Conservation (phyloP, 2,888 invertebrate genomes). For the Drosophila demipolita region DNA sequence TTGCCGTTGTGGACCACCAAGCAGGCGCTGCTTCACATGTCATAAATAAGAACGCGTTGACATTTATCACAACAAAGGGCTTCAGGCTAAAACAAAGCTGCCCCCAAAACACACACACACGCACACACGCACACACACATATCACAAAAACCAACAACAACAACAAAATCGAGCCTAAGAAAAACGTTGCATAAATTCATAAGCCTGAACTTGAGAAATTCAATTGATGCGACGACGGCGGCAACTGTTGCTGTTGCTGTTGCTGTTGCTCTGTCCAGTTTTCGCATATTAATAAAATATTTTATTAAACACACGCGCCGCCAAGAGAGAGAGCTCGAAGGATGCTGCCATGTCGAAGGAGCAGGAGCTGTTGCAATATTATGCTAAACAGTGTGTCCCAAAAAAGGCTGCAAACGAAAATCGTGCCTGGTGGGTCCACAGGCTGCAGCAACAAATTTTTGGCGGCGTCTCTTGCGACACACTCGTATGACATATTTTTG, state of each 20-base stretch:
- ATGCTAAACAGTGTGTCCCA: slow-evolving; percentile 77
- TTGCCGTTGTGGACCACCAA: slow-evolving; percentile 65
- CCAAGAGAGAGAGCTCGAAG: slow-evolving; percentile 30
- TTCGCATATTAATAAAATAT: slow-evolving; percentile 81
- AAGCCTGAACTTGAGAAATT: slow-evolving; percentile 79
- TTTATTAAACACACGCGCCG: slow-evolving; percentile 80
- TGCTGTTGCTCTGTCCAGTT: slow-evolving; percentile 43
- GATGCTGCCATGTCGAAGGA: slow-evolving; percentile 13
- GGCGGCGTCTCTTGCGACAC: slow-evolving; percentile 85
- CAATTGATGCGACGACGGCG: slow-evolving; percentile 72
- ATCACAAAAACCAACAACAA: slow-evolving; percentile 17
- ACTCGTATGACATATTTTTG: slow-evolving; percentile 81
- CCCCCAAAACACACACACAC: slow-evolving; percentile 23
- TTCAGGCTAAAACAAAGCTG: slow-evolving; percentile 45
- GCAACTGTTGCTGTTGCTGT: slow-evolving; percentile 30
- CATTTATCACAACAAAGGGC: slow-evolving; percentile 85
- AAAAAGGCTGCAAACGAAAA: slow-evolving; percentile 81
- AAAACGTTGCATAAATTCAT: slow-evolving; percentile 81
- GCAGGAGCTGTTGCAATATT: slow-evolving; percentile 59
- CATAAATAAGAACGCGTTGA: slow-evolving; percentile 85
- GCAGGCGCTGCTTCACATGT: slow-evolving; percentile 80
- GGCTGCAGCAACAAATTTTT: slow-evolving; percentile 74
- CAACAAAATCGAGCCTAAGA: slow-evolving; percentile 30
- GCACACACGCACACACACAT: slow-evolving; percentile 7
- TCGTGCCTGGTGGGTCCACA: slow-evolving; percentile 59